These are phyloP conservation scores for Acleris laterana DNA, from an alignment of 2,888 invertebrate species.

Conservation along the genomic window DNA sequence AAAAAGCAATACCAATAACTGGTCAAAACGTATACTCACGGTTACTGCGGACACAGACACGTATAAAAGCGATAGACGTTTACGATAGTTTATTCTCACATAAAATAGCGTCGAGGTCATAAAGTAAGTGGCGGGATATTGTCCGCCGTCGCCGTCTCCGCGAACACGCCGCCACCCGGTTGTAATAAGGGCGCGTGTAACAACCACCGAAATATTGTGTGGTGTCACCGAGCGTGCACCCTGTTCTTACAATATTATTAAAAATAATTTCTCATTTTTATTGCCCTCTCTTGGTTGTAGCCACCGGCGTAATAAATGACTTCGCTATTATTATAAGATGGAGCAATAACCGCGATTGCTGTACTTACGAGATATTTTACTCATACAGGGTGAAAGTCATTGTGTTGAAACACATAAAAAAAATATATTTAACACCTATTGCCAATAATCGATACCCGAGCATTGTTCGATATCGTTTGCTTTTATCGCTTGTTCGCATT, in stretches of 20 bases:
- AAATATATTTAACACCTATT: too few species aligned
- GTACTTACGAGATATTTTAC: constrained; percentile 30
- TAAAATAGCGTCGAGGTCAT: constrained; percentile 66
- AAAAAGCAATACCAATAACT: too few species aligned
- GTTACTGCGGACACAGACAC: background rate
- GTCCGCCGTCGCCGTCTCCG: constrained; percentile 51
- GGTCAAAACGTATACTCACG: background rate
- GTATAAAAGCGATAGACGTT: constrained; percentile 41
- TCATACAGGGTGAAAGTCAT: background rate
- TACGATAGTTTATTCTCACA: constrained; percentile 57
- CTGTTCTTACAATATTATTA: constrained; percentile 71
- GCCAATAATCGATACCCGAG: too few species aligned
- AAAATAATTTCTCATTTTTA: constrained; percentile 85
- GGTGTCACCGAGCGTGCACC: constrained; percentile 58
- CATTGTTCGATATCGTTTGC: too few species aligned
- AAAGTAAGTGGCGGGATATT: constrained; percentile 73
- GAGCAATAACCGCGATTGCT: constrained; percentile 21
- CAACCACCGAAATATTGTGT: constrained; percentile 70
- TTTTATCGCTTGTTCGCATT: too few species aligned
- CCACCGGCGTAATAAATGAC: constrained; percentile 66
- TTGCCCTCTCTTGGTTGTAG: constrained; percentile 66
- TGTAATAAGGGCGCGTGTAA: constrained; percentile 72
- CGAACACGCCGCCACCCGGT: constrained; percentile 70
- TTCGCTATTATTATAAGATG: constrained; percentile 49
- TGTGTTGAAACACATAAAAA: too few species aligned